phyloP scores from a whole-genome alignment of 2,888 invertebrate genomes.

The Apeira syringaria region DNA sequence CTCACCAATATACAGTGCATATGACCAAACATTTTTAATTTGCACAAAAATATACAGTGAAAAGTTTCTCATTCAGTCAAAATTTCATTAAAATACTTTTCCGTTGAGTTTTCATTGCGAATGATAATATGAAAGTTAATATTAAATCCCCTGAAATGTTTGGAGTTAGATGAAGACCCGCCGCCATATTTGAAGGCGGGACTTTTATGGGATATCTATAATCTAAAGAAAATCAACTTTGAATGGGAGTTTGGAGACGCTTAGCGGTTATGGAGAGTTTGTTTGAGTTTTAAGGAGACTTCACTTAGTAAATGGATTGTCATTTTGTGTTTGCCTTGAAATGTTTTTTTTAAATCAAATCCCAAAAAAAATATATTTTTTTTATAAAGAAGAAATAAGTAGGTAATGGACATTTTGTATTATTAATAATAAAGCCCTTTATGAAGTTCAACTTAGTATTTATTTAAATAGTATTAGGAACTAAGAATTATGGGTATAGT shows the following conservation, averaged over 20 bases:
- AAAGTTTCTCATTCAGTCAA: slow-evolving; percentile 23
- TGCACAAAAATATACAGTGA: slow-evolving; percentile 23
- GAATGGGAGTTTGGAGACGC: slow-evolving; percentile 25
- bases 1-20: slow-evolving; percentile 12
- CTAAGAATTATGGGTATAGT: too few species aligned
- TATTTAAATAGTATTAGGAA: too few species aligned
- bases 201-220: slow-evolving; percentile 17
- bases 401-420: too few species aligned
- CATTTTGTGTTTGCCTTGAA: too few species aligned
- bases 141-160: slow-evolving; percentile 25
- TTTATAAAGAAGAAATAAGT: too few species aligned
- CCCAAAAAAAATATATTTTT: too few species aligned
- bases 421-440: too few species aligned
- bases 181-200: slow-evolving; percentile 18
- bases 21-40: slow-evolving; percentile 27
- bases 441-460: too few species aligned
- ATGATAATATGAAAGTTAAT: slow-evolving; percentile 25
- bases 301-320: too few species aligned
- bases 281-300: too few species aligned
- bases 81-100: slow-evolving; percentile 26
- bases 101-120: slow-evolving; percentile 22
- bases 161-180: slow-evolving; percentile 17
- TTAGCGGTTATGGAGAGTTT: too few species aligned
- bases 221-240: slow-evolving; percentile 16
- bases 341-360: too few species aligned